A percentile compares a stretch with the other conserved stretches of the same genome.
Evolutionary conservation across 2,113 vertebrate species (phyloP).

Genomic region (Proteles cristata): DNA sequence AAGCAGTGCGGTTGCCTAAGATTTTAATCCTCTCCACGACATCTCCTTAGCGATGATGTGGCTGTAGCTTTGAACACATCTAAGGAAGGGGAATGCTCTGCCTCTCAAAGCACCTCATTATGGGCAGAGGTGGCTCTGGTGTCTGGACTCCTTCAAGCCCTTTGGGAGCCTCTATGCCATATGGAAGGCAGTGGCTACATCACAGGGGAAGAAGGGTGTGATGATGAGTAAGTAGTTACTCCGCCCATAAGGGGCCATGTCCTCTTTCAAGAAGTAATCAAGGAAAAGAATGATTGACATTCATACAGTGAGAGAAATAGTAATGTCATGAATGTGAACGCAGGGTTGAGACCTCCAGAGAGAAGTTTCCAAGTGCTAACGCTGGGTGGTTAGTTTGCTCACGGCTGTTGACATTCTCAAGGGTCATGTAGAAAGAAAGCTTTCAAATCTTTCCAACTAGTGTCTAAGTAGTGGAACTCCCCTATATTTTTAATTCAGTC

Average conservation of each 20-base stretch:
- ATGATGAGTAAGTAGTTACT: background rate
- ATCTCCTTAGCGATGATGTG: conserved; percentile 41
- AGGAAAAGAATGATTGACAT: conserved; percentile 20
- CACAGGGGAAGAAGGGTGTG: background rate
- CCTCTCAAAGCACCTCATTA: conserved; percentile 12
- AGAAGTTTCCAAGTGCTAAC: background rate
- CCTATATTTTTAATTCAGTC: background rate
- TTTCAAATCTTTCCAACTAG: conserved; percentile 51
- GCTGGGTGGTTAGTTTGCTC: background rate
- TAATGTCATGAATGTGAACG: conserved; percentile 35
- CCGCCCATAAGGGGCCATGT: background rate
- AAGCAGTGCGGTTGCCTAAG: background rate
- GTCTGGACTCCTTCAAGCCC: background rate
- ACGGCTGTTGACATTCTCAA: background rate
- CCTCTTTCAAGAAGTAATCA: conserved; percentile 6
- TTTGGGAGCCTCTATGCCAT: background rate
- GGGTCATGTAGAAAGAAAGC: background rate
- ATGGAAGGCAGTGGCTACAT: background rate
- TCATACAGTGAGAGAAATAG: conserved; percentile 15
- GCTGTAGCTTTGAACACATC: background rate
- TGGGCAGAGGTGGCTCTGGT: background rate
- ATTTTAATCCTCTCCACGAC: conserved; percentile 41
- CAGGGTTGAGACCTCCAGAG: background rate
- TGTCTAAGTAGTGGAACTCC: background rate
- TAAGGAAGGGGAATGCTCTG: background rate